Percentiles rank a stretch among this genome's conserved stretches.
These are phyloP conservation scores for Pseudomyrmex concolor DNA, from an alignment of 1,140 invertebrate genomes.

Conservation along the genomic window DNA sequence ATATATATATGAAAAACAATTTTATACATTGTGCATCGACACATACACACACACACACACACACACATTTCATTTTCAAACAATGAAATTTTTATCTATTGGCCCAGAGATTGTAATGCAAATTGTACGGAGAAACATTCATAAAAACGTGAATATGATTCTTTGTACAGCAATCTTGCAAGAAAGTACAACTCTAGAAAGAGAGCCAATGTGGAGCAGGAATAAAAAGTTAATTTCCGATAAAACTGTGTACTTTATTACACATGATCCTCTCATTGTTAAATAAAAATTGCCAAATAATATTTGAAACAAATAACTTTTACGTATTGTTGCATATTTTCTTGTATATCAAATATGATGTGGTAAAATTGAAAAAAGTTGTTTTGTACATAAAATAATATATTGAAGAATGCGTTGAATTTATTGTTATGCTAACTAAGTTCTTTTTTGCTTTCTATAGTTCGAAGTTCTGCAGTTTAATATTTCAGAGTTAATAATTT, in stretches of 20 bases:
- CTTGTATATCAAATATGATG: no score
- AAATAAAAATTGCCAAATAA: not conserved
- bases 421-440: no score
- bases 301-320: not conserved
- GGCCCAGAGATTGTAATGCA: slow-evolving; percentile 7
- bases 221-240: slow-evolving; percentile 69
- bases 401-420: no score
- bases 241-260: slow-evolving; percentile 28
- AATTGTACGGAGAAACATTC: slow-evolving; percentile 30
- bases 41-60: not conserved
- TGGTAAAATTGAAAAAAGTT: no score
- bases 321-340: no score
- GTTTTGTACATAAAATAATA: no score
- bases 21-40: slow-evolving; percentile 58
- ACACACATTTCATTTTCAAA: not conserved
- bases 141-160: not conserved
- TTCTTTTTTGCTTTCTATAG: no score
- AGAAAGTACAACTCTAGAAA: slow-evolving; percentile 63
- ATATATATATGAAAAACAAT: slow-evolving; percentile 72
- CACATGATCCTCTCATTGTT: no score
- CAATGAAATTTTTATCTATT: not conserved
- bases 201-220: slow-evolving; percentile 40
- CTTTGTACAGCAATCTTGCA: slow-evolving; percentile 28
- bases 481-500: no score
- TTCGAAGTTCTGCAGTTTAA: no score